Evolutionary conservation across 2,797 vertebrate genomes (phyloP).

Genomic region (Spondyliosoma cantharus): DNA sequence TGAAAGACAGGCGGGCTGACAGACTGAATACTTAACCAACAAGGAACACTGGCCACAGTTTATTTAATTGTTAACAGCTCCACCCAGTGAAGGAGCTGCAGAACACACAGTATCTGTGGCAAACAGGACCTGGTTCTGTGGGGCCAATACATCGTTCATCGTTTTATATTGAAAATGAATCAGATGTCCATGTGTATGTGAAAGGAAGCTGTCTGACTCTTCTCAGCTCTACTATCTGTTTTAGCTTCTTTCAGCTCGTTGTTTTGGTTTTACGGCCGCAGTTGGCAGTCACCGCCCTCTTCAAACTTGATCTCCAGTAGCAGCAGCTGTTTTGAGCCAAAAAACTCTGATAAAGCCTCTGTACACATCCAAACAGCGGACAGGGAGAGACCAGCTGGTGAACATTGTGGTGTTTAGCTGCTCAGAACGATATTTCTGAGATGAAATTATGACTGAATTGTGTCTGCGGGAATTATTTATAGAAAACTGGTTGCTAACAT

Average conservation of each 20-base stretch:
- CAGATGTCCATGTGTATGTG: neutral
- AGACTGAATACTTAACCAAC: no score
- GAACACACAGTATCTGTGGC: no score
- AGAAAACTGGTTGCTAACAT: neutral
- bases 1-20: no score
- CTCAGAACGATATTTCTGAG: neutral
- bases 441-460: neutral
- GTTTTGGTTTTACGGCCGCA: neutral
- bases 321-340: neutral
- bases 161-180: neutral
- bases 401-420: neutral
- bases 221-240: neutral
- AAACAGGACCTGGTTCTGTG: no score
- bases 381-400: neutral
- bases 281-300: neutral
- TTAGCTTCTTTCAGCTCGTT: neutral
- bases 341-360: neutral
- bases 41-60: no score
- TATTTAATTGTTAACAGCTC: no score
- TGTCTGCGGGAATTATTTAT: neutral
- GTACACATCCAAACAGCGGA: no score
- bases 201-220: neutral
- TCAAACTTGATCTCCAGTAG: neutral
- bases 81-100: no score
- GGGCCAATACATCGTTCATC: no score